Evolutionary conservation across 2,888 invertebrate genomes (phyloP).

Genomic region (Rotaria socialis): DNA sequence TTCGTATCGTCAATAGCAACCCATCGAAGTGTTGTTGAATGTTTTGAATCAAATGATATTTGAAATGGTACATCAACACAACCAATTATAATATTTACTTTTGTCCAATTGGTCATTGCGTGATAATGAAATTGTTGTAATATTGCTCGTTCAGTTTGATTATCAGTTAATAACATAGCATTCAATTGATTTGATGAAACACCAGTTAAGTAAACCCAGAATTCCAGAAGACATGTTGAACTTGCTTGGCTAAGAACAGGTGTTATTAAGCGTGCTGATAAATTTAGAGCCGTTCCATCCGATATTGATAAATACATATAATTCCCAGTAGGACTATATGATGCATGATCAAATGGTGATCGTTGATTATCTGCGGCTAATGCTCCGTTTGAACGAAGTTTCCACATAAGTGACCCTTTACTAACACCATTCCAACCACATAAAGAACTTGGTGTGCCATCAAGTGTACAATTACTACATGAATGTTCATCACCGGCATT

Average conservation of each 20-base stretch:
- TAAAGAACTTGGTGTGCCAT: slow-evolving; percentile 45
- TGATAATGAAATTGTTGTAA: slow-evolving; percentile 5
- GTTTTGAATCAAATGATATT: slow-evolving; percentile 40
- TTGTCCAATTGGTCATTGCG: slow-evolving; percentile 35
- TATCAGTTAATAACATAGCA: neutral
- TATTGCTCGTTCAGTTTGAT: slow-evolving; percentile 15
- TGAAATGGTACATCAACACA: slow-evolving; percentile 37
- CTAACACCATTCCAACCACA: slow-evolving; percentile 46
- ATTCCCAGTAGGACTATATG: neutral
- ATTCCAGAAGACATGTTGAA: neutral
- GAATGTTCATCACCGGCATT: slow-evolving; percentile 46
- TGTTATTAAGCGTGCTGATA: slow-evolving; percentile 24
- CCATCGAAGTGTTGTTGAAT: slow-evolving; percentile 17
- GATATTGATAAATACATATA: neutral
- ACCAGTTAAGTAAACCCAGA: neutral
- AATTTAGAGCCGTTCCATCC: neutral
- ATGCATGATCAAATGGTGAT: slow-evolving; percentile 22
- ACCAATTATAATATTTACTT: slow-evolving; percentile 23
- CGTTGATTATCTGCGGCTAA: neutral
- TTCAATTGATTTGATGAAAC: neutral
- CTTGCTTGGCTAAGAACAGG: slow-evolving; percentile 21
- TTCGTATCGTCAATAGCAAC: slow-evolving; percentile 54
- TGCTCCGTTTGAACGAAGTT: neutral
- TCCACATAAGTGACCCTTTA: slow-evolving; percentile 40
- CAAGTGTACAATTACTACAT: slow-evolving; percentile 53